Evolutionary conservation across 2,888 invertebrate genomes (phyloP), one percentile per base, ranked within the genome.

Genomic region (Congeria kusceri): DNA sequence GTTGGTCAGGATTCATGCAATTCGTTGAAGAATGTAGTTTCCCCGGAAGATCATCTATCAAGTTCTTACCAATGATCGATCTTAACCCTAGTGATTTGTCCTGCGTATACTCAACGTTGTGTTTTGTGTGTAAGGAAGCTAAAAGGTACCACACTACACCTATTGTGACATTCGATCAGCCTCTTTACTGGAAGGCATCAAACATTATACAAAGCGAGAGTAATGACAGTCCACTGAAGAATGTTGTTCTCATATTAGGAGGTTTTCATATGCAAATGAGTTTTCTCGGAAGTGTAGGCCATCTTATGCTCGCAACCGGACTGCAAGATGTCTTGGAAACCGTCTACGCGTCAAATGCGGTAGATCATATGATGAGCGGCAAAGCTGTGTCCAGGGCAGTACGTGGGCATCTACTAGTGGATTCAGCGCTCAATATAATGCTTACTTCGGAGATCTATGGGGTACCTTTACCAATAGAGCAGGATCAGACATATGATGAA

Each of bases 241-340:
- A 39, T 29, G 44, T 69, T 13, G 65, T 80, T 32, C 29, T 83
- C 4, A 63, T 72, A 39, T 66, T 83, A 44, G 77, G 80, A 44
- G 77, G 76, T 2, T 70, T 83, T 46, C 83, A 83, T 29, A 28
- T 49, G 2, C 18, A 76, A 20, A 84, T 84, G 83, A 81, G 83
- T 67, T 87, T 82, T 67, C 65, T 87, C 23, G 86, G 86, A 46
- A 75, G 69, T 44, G 86, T 85, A 63, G 87, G 86, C n/a, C 69
- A 73, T 46, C 53, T 81, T 29, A 86, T 86, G 84, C 58, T 39
- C 27, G 71, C 73, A 11, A 80, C 85, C 59, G 86, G 84, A 25
- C 65, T 87, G 20, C 39, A 77, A 62, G 86, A 85, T 64, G 64
- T 84, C 11, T 62, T 87, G 29, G 79, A 73, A 69, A 72, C 65